A percentile compares a stretch with the other conserved stretches of the same genome.
These are phyloP conservation scores for Goniozus legneri DNA, from an alignment of 1,140 invertebrate species.

Conservation along the genomic window DNA sequence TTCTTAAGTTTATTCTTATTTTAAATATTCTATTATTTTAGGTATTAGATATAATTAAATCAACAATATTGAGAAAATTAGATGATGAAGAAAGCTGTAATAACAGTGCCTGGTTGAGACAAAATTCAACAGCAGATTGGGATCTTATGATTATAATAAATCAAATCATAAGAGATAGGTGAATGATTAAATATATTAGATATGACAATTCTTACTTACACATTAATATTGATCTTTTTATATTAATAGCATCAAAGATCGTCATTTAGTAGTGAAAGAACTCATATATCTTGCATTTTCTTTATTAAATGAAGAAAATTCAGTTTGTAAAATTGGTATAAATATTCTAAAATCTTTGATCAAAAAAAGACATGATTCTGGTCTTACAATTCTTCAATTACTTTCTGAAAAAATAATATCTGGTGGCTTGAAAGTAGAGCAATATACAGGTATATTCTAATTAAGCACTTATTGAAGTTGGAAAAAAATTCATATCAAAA, in stretches of 20 bases:
- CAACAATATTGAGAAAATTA: conserved; percentile 44
- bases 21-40: conserved; percentile 12
- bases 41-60: conserved; percentile 54
- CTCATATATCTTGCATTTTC: conserved; percentile 56
- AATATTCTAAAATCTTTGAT: conserved; percentile 55
- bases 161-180: conserved; percentile 56
- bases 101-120: conserved; percentile 56
- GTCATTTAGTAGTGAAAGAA: conserved; percentile 55
- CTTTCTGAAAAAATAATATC: conserved; percentile 53
- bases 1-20: neutral
- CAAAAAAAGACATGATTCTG: conserved; percentile 50
- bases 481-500: neutral
- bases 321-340: conserved; percentile 48
- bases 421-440: conserved; percentile 35
- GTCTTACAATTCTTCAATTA: conserved; percentile 46
- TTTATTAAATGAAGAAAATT: conserved; percentile 44
- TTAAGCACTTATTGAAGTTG: neutral
- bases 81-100: conserved; percentile 51
- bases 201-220: conserved; percentile 1
- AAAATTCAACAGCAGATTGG: conserved; percentile 37
- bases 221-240: neutral
- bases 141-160: conserved; percentile 48
- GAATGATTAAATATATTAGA: conserved; percentile 15
- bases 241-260: conserved; percentile 51
- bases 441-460: conserved; percentile 53